Evolutionary conservation across 30 jellyfish, hydroid and myxozoan genomes (phyloP).

Genomic region (Hydra vulgaris): DNA sequence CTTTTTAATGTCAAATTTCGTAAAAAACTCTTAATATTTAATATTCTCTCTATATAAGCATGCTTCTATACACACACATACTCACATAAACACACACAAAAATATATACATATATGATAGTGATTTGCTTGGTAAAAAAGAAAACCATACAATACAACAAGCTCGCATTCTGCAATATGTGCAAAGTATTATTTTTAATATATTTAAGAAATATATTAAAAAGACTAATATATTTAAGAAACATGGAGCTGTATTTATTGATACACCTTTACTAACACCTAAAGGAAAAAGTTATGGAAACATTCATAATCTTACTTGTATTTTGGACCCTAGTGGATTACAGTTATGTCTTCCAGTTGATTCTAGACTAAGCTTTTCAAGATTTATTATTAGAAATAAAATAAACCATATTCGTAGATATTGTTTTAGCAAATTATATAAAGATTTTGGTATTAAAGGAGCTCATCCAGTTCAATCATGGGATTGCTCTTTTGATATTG

Average conservation of each 20-base stretch:
- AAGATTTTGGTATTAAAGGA: constrained; percentile 46
- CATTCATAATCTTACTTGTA: constrained; percentile 38
- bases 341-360: constrained; percentile 72
- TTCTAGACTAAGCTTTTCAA: constrained; percentile 77
- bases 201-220: too few relatives aligned
- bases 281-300: constrained; percentile 42
- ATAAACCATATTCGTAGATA: constrained; percentile 46
- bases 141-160: constrained; percentile 26
- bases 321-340: constrained; percentile 73
- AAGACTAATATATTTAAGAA: constrained; percentile 29
- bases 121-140: constrained; percentile 45
- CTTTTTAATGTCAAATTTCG: too few relatives aligned
- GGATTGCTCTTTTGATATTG: constrained; percentile 86
- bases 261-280: constrained; percentile 67
- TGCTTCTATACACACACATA: too few relatives aligned
- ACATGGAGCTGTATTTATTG: constrained; percentile 65
- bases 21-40: too few relatives aligned
- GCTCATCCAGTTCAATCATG: constrained; percentile 71
- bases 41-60: too few relatives aligned
- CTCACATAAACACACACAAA: too few relatives aligned
- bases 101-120: too few relatives aligned
- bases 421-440: constrained; percentile 48
- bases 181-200: constrained; percentile 34
- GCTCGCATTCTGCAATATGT: constrained; percentile 54
- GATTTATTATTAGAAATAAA: constrained; percentile 61